Conservation (phyloP, 1,140 invertebrate species). For the Drosophila pseudoananassae region DNA sequence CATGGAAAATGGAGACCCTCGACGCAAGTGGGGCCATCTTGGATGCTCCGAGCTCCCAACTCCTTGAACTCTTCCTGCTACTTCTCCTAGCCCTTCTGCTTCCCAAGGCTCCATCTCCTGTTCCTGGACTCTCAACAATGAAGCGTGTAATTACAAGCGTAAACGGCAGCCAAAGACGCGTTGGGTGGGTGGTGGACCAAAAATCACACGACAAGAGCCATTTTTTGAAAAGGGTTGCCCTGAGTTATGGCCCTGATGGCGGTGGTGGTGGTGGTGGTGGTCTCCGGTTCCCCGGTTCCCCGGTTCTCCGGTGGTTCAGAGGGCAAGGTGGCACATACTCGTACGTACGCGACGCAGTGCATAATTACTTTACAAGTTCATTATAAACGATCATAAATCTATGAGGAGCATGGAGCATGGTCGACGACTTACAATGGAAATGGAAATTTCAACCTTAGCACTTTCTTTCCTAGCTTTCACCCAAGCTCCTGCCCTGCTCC, state of each 20-base stretch:
- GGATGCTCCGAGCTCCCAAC: background rate
- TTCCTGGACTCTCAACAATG: slow-evolving; percentile 66
- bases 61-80: background rate
- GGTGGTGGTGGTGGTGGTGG: slow-evolving; percentile 20
- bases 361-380: slow-evolving; percentile 84
- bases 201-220: slow-evolving; percentile 73
- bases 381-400: slow-evolving; percentile 84
- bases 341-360: slow-evolving; percentile 72
- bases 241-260: slow-evolving; percentile 57
- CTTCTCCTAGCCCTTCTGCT: no score
- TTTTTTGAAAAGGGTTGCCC: slow-evolving; percentile 79
- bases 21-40: slow-evolving; percentile 41
- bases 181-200: slow-evolving; percentile 50
- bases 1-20: slow-evolving; percentile 71
- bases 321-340: slow-evolving; percentile 50
- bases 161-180: slow-evolving; percentile 62
- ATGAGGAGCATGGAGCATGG: slow-evolving; percentile 40
- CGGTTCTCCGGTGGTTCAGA: slow-evolving; percentile 18
- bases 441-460: slow-evolving; percentile 69
- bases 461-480: slow-evolving; percentile 44
- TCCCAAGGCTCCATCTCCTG: slow-evolving; percentile 6
- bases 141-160: slow-evolving; percentile 84
- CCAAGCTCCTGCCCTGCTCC: background rate
- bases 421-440: slow-evolving; percentile 48
- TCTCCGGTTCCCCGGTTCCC: background rate